Evolutionary conservation across 2,797 vertebrate species (phyloP), one percentile per base, ranked within the genome.

Genomic region (Neosalanx taihuensis): DNA sequence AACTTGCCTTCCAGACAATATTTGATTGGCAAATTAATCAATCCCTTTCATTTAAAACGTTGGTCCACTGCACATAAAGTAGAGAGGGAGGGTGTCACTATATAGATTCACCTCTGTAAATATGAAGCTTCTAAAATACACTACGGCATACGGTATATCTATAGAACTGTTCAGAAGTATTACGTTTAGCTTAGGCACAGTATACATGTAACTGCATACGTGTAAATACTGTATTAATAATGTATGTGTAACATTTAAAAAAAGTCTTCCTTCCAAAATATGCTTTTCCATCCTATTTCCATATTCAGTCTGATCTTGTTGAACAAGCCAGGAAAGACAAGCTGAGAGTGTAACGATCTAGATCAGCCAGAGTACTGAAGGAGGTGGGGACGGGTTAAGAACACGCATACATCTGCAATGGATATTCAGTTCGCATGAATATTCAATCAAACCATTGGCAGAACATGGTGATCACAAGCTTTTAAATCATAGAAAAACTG

Each of bases 391-490:
- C 68, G 64, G 71, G 53, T 9, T 75, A 64, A 71, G 80, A 74
- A 49, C 75, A 68, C 18, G 57, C 70, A 81, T 82, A 51, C 17
- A 81, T 87, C 51, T 3, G 51, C 6, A 56, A 56, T 56, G 51
- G 51, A 81, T 79, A 90, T 86, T 84, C 86, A 80, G 17, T 23
- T 53, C 5, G 51, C 81, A 86, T 90, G 84, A 87, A 90, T 90
- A 89, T 90, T 89, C 85, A 64, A 87, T 89, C 84, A 89, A 85
- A 85, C 79, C 61, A 69, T 75, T 73, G 74, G 4, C 65, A 70
- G 81, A 87, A 81, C 81, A 74, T 29, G 77, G 74, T 78, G 84
- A 92, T 92, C 90, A 86, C 85, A 85, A 78, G 85, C 77, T 84
- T 86, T 90, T 82, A 80, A 87, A 89, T 79, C 83, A 76, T 61